Percentiles rank a stretch among this genome's conserved stretches.
These are phyloP conservation scores for Leptinotarsa lineolata DNA, from an alignment of 1,140 invertebrate species.

Conservation along the genomic window DNA sequence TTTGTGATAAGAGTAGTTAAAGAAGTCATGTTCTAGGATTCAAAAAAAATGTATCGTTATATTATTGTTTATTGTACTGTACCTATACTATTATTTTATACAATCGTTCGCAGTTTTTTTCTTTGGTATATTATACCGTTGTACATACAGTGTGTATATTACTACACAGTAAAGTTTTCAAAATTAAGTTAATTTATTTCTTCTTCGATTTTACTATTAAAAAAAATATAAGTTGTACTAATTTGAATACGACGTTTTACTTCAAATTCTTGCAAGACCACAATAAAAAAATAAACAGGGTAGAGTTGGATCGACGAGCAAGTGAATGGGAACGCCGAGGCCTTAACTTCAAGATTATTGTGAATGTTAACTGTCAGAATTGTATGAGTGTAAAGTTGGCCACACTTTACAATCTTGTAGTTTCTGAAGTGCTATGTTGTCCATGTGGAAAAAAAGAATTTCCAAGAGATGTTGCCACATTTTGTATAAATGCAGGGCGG, in stretches of 20 bases:
- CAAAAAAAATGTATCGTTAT: conserved; percentile 55
- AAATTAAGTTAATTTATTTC: conserved; percentile 48
- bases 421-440: too few relatives aligned
- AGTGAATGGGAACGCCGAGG: too few relatives aligned
- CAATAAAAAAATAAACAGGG: too few relatives aligned
- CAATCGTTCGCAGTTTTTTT: conserved; percentile 52
- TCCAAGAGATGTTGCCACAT: too few relatives aligned
- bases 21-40: conserved; percentile 54
- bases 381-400: too few relatives aligned
- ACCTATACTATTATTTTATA: conserved; percentile 56
- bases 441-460: too few relatives aligned
- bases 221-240: conserved; percentile 39
- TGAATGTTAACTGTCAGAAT: too few relatives aligned
- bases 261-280: not conserved
- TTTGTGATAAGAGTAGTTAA: conserved; percentile 57
- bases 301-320: too few relatives aligned
- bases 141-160: conserved; percentile 55
- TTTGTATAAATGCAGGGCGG: too few relatives aligned
- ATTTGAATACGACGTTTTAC: conserved; percentile 31
- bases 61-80: conserved; percentile 56
- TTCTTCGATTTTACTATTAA: conserved; percentile 39
- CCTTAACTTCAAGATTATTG: too few relatives aligned
- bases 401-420: too few relatives aligned
- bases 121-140: conserved; percentile 52
- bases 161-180: conserved; percentile 53